Base-by-base conservation (phyloP, 1,140 invertebrate genomes). In the Bombus turneri region DNA sequence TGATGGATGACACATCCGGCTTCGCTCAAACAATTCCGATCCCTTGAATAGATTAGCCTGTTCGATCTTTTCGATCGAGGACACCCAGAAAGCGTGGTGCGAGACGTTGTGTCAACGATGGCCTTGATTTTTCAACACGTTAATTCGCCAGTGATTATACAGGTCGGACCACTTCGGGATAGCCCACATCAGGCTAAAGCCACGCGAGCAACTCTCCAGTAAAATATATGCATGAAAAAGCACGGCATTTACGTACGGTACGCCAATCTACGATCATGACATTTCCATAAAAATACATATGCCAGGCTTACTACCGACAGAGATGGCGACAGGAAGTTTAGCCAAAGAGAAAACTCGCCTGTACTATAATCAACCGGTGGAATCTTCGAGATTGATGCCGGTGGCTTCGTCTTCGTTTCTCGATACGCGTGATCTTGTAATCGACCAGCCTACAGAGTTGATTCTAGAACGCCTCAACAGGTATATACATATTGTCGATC, bases 131-230 rank as follows among this genome's bases (percentile, higher is more conserved):
- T 53, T 53, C 18, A 53, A 6, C 18, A 53, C 47, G 47, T 53
- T 53, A 53, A 53, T 53, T 80, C 78, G 37, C 66, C 66, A 43
- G 66, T 86, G 68, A 87, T 87, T 87, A 86, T 81, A 87, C 84
- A 86, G 66, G 84, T 81, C 62, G 77, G 6, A 53, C 18, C 47
- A 87, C 78, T 86, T 86, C 13, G 31, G 57, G 31, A 59, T 87
- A 73, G 77, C 47, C 47, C 47, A 22, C 47, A 53, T 53, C 47
- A 22, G 47, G 47, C 47, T 22, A 22, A 22, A 53, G 47, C 47
- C 47, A 53, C 47, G 47, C 47, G 47, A 53, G 47, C 18, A 53
- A 22, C 6, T 53, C 47, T 53, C 5, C 47, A 18, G 47, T 53
- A 53, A 53, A 53, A 53, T 53, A 12, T 53, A 25, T 77, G 75